phyloP scores from a whole-genome alignment of 2,888 invertebrate genomes.

The Physocephala rufipes region DNA sequence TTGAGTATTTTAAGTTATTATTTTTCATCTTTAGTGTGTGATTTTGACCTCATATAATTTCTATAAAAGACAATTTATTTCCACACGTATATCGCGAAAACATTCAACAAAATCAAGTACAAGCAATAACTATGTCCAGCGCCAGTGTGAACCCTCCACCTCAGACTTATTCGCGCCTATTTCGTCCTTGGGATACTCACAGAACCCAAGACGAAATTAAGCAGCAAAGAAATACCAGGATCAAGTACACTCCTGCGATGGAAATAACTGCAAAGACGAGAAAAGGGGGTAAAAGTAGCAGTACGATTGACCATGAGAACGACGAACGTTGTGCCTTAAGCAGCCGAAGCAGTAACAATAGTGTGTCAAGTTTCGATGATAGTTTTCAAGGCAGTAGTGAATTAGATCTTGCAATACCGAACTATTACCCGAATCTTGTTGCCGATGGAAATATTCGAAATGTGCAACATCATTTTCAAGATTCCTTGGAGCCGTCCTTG shows the following conservation, averaged over 20 bases:
- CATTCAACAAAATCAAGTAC: neutral
- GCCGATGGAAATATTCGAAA: constrained; percentile 21
- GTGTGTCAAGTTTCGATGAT: constrained; percentile 55
- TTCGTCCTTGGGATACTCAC: constrained; percentile 72
- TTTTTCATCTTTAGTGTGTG: constrained; percentile 19
- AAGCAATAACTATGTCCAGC: constrained; percentile 53
- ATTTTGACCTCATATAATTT: constrained; percentile 1
- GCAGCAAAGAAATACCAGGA: constrained; percentile 34
- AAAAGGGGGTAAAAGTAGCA: neutral
- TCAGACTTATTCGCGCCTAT: constrained; percentile 69
- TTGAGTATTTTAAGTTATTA: constrained; percentile 22
- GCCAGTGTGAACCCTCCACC: constrained; percentile 62
- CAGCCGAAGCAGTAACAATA: constrained; percentile 47
- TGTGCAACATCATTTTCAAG: constrained; percentile 16
- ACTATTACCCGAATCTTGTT: constrained; percentile 16
- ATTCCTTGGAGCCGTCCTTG: neutral
- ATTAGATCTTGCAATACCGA: neutral
- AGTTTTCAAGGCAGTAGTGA: constrained; percentile 47
- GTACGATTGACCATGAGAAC: constrained; percentile 49
- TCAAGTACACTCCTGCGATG: constrained; percentile 37
- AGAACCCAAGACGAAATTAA: constrained; percentile 38
- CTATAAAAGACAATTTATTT: neutral
- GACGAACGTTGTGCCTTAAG: constrained; percentile 54
- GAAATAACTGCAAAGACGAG: constrained; percentile 15
- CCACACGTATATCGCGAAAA: neutral